These are phyloP conservation scores for Pasiphila rectangulata DNA, from an alignment of 2,888 invertebrate genomes.

Conservation along the genomic window DNA sequence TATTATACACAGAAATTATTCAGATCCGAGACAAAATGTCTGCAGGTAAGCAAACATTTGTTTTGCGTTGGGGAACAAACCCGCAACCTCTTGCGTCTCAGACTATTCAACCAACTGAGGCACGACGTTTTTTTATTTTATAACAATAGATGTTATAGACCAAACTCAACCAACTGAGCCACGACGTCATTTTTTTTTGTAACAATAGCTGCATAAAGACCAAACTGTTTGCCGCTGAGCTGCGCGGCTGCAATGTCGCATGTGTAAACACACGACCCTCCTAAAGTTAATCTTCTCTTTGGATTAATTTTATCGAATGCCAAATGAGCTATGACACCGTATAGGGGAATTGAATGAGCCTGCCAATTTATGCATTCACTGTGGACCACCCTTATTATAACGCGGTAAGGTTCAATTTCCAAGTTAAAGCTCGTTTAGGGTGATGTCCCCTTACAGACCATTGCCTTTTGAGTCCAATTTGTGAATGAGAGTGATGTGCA, in stretches of 20 bases:
- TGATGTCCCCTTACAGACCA: conserved; percentile 46
- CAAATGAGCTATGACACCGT: conserved; percentile 76
- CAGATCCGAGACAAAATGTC: too few relatives aligned
- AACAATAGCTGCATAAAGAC: too few relatives aligned
- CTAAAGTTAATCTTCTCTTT: conserved; percentile 60
- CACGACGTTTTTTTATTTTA: too few relatives aligned
- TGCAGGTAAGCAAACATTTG: too few relatives aligned
- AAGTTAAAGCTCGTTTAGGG: conserved; percentile 5
- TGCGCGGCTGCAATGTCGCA: conserved; percentile 40
- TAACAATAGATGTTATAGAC: background rate
- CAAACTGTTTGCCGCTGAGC: too few relatives aligned
- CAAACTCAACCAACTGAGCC: background rate
- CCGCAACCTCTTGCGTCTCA: too few relatives aligned
- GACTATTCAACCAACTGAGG: too few relatives aligned
- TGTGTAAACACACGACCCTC: conserved; percentile 65
- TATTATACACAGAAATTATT: too few relatives aligned
- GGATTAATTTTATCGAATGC: conserved; percentile 78
- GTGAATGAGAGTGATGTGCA: conserved; percentile 68
- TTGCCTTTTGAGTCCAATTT: conserved; percentile 77
- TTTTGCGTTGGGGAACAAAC: too few relatives aligned
- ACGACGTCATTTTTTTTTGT: too few relatives aligned
- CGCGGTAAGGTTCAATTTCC: conserved; percentile 42
- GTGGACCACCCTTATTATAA: conserved; percentile 32
- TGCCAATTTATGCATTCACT: conserved; percentile 35
- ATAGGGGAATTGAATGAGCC: conserved; percentile 56